Percentiles rank a stretch among this genome's conserved stretches.
Evolutionary conservation across 2,113 vertebrate genomes (phyloP).

Genomic region (Labrus mixtus): DNA sequence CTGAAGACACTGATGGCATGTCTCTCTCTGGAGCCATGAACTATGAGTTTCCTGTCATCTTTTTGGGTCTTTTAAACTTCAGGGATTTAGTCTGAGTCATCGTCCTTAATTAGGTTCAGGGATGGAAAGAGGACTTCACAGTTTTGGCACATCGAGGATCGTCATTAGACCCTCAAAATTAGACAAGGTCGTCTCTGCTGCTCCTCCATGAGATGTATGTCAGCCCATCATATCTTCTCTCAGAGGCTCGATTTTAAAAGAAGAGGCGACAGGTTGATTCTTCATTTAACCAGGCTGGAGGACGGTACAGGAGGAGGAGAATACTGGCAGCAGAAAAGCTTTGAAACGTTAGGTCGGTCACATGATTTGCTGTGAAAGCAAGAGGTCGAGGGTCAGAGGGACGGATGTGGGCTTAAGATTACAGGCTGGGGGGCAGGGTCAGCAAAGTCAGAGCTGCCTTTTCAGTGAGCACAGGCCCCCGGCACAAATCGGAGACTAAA

Average conservation of each 20-base stretch:
- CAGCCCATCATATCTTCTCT: background rate
- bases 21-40: slow-evolving; percentile 17
- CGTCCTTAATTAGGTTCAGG: slow-evolving; percentile 46
- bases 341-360: slow-evolving; percentile 60
- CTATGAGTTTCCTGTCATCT: slow-evolving; percentile 18
- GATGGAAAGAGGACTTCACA: slow-evolving; percentile 34
- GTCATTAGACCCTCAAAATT: slow-evolving; percentile 36
- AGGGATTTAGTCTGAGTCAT: slow-evolving; percentile 39
- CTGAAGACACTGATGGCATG: background rate
- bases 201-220: slow-evolving; percentile 3
- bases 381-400: slow-evolving; percentile 64
- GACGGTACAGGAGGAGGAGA: background rate
- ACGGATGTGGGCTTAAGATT: slow-evolving; percentile 65
- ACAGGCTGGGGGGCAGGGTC: slow-evolving; percentile 47
- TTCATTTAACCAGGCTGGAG: slow-evolving; percentile 4
- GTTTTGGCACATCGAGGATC: slow-evolving; percentile 31
- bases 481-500: slow-evolving; percentile 43
- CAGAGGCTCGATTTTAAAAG: slow-evolving; percentile 17
- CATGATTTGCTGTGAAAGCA: slow-evolving; percentile 61
- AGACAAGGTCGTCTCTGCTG: slow-evolving; percentile 18
- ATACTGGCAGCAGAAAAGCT: slow-evolving; percentile 21
- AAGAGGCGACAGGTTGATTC: slow-evolving; percentile 1
- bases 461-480: slow-evolving; percentile 41
- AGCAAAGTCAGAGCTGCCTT: slow-evolving; percentile 31
- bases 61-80: slow-evolving; percentile 35